Conservation (phyloP, 92 coral and sea anemone species). For the Metridium senile region DNA sequence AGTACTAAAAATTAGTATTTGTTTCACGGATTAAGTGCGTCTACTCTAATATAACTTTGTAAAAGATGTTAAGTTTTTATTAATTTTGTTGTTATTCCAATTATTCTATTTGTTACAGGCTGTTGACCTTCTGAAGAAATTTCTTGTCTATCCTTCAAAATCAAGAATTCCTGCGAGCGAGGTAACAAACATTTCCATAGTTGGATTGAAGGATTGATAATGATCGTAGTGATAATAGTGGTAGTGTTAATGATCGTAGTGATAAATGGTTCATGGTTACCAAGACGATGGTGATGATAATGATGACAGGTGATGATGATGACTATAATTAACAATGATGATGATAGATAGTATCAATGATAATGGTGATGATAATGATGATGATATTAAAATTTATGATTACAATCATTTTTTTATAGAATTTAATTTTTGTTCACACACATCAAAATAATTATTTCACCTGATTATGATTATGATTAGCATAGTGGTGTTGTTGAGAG, state of each 20-base stretch:
- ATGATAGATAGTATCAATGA: not conserved
- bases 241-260: not conserved
- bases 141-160: conserved; percentile 95
- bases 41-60: not conserved
- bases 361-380: not conserved
- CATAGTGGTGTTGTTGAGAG: no score
- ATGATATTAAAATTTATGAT: not conserved
- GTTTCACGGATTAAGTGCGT: no score
- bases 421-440: no score
- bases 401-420: no score
- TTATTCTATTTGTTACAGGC: conserved; percentile 52
- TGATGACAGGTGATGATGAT: not conserved
- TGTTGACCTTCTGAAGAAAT: conserved; percentile 83
- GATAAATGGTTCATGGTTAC: not conserved
- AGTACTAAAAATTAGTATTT: no score
- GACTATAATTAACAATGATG: not conserved
- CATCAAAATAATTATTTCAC: no score
- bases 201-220: not conserved
- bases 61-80: not conserved
- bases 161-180: conserved; percentile 89
- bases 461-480: no score
- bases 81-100: not conserved
- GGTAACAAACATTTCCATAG: conserved; percentile 41
- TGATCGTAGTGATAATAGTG: not conserved
- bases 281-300: not conserved